Evolutionary conservation across 1,140 invertebrate species (phyloP), one percentile per base, ranked within the genome.

Genomic region (Eurosta solidaginis): DNA sequence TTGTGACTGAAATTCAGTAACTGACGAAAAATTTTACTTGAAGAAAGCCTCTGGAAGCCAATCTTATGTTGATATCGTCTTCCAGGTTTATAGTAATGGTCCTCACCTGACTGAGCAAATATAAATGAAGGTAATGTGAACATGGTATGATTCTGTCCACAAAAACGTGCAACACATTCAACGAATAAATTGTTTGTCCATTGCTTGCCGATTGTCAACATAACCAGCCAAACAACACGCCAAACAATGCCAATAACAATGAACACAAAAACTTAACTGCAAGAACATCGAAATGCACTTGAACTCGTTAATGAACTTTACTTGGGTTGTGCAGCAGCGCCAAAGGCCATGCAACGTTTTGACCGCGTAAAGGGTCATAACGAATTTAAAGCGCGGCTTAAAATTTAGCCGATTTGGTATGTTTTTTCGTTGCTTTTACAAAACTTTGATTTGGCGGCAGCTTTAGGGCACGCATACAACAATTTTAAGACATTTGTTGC

Each of bases 271-370:
- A 68, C 59, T 6, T 10, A 20, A 27, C 59, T 33, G 59, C 59
- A 68, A 68, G n/a, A 68, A 68, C 59, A 68, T n/a, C 59, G 59
- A 68, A 68, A 68, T 68, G 59, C 59, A 68, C 59, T 68, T 68
- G 59, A 68, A 68, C 59, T 68, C 59, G 59, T 68, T 68, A 68
- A 42, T 68, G 59, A 68, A 68, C 33, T 29, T 68, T 68, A 12
- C 14, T 29, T 33, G 29, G 14, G 27, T n/a, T 36, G n/a, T n/a
- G n/a, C n/a, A n/a, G n/a, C n/a, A n/a, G 29, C 54, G 54, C n/a
- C 59, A n/a, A 10, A 40, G n/a, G 29, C 54, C 10, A 63, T 63
- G 59, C 59, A 29, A 40, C 59, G 0, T 68, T 68, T 68, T 12
- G 40, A 4, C 29, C 10, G 27, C 33, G 59, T 7, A 10, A 52